phyloP scores from a whole-genome alignment of 2,888 invertebrate species.

The Villa cingulata region DNA sequence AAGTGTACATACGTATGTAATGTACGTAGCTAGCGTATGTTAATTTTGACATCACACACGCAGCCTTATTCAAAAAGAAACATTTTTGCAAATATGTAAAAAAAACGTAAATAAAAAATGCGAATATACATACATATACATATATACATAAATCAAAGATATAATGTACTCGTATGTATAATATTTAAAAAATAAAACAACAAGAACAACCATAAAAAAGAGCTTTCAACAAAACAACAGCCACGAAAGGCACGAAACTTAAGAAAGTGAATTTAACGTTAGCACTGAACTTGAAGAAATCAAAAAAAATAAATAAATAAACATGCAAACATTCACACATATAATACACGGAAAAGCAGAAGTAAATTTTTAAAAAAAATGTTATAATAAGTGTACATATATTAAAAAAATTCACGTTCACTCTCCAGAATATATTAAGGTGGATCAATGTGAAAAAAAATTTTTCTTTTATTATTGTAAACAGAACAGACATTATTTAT shows the following conservation, averaged over 20 bases:
- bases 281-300: not conserved
- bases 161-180: not conserved
- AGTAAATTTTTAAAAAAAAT: not conserved
- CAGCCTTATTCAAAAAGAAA: conserved; percentile 1
- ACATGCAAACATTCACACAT: too few relatives aligned
- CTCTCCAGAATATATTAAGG: not conserved
- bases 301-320: too few relatives aligned
- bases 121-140: too few relatives aligned
- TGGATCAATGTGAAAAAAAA: not conserved
- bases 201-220: conserved; percentile 8
- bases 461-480: not conserved
- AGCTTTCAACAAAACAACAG: conserved; percentile 8
- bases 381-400: too few relatives aligned
- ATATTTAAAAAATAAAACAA: conserved; percentile 5
- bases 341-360: too few relatives aligned
- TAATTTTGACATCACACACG: conserved; percentile 22
- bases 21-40: conserved; percentile 17
- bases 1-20: too few relatives aligned
- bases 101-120: too few relatives aligned
- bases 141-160: too few relatives aligned
- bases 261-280: not conserved
- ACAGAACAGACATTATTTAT: conserved; percentile 12
- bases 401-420: too few relatives aligned
- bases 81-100: too few relatives aligned
- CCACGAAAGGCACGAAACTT: conserved; percentile 7